Evolutionary conservation across 1,140 invertebrate genomes (phyloP), one percentile per base, ranked within the genome.

Genomic region (Bacillus rossius): DNA sequence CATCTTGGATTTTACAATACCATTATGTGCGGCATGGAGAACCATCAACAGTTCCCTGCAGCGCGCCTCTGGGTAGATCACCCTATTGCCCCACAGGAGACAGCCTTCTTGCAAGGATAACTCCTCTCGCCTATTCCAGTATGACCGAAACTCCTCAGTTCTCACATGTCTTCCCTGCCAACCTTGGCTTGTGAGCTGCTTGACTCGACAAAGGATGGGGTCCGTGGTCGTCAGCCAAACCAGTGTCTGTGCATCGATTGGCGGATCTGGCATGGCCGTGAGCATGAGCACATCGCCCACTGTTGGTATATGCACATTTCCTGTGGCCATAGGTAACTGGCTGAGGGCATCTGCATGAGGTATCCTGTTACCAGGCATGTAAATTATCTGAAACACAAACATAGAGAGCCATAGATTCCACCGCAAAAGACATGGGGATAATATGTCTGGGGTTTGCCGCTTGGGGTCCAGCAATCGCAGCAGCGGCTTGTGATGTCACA

Each of bases 401-500:
- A 34, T 34, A 7, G 29, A 4, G 5, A 34, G 29, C 29, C 4
- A 34, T 7, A 34, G 29, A 10, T 10, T 34, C 29, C 45, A 48
- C 3, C 45, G 10, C 8, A 48, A 20, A 5, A 48, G 20, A 3
- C 16, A 3, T 16, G 45, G 45, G 2, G 45, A 48, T 4, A 48
- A 14, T 3, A 48, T 48, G 20, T 10, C 8, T 4, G 8, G 45
- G 3, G 45, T 48, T 20, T 20, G 19, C n/a, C 13, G 2, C 20
- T 13, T 20, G 10, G 20, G 13, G 10, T 10, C 8, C 13, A 48
- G 25, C 19, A 48, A 20, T 29, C 58, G 59, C 38, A 65, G 19
- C 20, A 76, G 55, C 2, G 73, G 70, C 60, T 73, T 67, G 47
- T 76, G 71, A 57, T 75, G 68, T 75, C 19, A 65, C 42, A 4